Conservation (phyloP, 1,140 invertebrate genomes). For the Hylaeus anthracinus region DNA sequence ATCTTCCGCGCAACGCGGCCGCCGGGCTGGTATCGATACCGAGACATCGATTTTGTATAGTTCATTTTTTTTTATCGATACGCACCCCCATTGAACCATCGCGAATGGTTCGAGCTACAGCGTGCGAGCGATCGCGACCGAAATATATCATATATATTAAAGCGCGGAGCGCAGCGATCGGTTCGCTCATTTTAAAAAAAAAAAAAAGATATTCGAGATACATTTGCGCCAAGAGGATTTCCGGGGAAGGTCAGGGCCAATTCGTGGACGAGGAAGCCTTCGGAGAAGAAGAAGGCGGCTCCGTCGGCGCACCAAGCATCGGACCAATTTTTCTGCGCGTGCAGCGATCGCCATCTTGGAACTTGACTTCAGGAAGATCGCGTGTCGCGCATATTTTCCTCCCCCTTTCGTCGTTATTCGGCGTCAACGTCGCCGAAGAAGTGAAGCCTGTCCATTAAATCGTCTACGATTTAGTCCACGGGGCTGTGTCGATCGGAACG, state of each 20-base stretch:
- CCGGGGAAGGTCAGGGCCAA: not conserved
- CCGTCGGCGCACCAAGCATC: not conserved
- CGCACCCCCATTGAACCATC: too few relatives aligned
- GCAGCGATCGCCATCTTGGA: too few relatives aligned
- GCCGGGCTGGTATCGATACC: too few relatives aligned
- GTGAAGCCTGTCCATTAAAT: not conserved
- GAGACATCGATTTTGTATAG: not conserved
- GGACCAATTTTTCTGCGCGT: conserved; percentile 15
- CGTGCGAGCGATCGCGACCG: too few relatives aligned
- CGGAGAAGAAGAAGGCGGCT: not conserved
- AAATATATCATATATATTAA: too few relatives aligned
- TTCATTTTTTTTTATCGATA: too few relatives aligned
- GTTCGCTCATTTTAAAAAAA: too few relatives aligned
- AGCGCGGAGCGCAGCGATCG: not conserved
- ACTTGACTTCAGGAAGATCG: not conserved
- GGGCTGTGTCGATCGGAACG: too few relatives aligned
- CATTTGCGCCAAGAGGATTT: not conserved
- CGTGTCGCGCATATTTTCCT: not conserved
- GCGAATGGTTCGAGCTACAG: too few relatives aligned
- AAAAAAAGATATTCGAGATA: too few relatives aligned
- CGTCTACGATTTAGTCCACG: too few relatives aligned
- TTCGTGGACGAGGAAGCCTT: not conserved
- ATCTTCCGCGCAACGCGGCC: not conserved
- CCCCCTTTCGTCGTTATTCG: not conserved
- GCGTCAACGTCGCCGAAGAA: not conserved